These are phyloP conservation scores for Pampus argenteus DNA, from an alignment of 2,797 vertebrate genomes.

Conservation along the genomic window DNA sequence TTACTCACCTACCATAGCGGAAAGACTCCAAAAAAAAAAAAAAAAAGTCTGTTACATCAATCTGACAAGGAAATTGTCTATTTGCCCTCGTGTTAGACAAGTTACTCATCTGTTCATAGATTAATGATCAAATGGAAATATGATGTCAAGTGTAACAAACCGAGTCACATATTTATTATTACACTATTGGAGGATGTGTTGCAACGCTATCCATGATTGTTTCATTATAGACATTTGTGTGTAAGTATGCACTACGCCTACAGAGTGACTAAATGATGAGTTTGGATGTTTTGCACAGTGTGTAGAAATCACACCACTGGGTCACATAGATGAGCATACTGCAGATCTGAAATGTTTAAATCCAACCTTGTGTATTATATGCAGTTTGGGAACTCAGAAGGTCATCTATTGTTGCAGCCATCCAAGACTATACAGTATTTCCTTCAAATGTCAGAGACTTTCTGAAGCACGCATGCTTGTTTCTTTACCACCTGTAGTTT, in stretches of 20 bases:
- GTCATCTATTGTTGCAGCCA: neutral
- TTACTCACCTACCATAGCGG: conserved; percentile 80
- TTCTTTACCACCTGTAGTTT: neutral
- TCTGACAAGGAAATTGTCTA: conserved; percentile 79
- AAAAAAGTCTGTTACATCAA: conserved; percentile 68
- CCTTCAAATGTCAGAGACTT: neutral
- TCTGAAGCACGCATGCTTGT: neutral
- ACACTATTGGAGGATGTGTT: conserved; percentile 1
- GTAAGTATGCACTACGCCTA: neutral
- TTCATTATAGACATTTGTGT: conserved; percentile 5
- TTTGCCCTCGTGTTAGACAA: conserved; percentile 74
- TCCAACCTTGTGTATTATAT: neutral
- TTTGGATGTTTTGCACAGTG: neutral
- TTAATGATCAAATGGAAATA: conserved; percentile 64
- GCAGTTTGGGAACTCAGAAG: neutral
- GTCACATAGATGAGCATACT: neutral
- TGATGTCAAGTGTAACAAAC: conserved; percentile 45
- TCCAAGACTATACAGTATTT: neutral
- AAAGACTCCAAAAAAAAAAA: conserved; percentile 70
- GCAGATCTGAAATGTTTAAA: neutral
- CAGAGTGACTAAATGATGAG: neutral
- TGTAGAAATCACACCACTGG: neutral
- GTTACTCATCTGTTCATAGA: conserved; percentile 70
- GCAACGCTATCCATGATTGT: conserved; percentile 12
- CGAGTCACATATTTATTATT: conserved; percentile 32